phyloP scores from a whole-genome alignment of 2,113 vertebrate genomes.

The Dipodomys merriami region DNA sequence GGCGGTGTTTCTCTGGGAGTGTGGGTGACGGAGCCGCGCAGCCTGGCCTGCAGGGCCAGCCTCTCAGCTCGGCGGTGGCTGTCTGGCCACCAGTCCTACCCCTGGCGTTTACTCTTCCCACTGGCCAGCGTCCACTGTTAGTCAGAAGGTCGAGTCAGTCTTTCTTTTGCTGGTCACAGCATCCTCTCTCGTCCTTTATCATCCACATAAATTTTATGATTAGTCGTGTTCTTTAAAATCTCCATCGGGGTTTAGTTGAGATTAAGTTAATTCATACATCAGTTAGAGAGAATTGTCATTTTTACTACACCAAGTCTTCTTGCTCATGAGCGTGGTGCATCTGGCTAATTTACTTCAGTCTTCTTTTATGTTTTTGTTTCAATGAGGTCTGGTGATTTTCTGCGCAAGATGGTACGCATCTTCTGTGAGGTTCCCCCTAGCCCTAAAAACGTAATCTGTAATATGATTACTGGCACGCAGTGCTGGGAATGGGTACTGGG shows the following conservation, averaged over 20 bases:
- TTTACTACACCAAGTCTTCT: slow-evolving; percentile 2
- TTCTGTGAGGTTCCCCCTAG: not conserved
- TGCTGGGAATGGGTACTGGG: too few species aligned
- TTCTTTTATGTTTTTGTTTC: slow-evolving; percentile 52
- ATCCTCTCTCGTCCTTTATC: not conserved
- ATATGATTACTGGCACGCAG: not conserved
- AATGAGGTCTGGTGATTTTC: not conserved
- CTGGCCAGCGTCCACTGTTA: too few species aligned
- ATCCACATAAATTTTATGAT: slow-evolving; percentile 40
- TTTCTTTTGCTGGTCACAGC: not conserved
- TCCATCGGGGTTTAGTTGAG: slow-evolving; percentile 47
- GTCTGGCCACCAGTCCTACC: too few species aligned
- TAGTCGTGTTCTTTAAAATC: slow-evolving; percentile 52
- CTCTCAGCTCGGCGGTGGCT: too few species aligned
- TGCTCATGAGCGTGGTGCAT: not conserved
- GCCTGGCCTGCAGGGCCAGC: too few species aligned
- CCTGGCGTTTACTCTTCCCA: too few species aligned
- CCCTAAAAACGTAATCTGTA: not conserved
- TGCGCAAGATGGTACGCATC: not conserved
- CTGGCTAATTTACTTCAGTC: slow-evolving; percentile 11
- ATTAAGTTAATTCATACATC: slow-evolving; percentile 50
- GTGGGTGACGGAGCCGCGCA: too few species aligned
- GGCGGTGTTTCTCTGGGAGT: not conserved
- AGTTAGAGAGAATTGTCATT: not conserved
- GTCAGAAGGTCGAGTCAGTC: too few species aligned